Conservation (phyloP, 2,797 vertebrate species). For the Arnoldichthys spilopterus region DNA sequence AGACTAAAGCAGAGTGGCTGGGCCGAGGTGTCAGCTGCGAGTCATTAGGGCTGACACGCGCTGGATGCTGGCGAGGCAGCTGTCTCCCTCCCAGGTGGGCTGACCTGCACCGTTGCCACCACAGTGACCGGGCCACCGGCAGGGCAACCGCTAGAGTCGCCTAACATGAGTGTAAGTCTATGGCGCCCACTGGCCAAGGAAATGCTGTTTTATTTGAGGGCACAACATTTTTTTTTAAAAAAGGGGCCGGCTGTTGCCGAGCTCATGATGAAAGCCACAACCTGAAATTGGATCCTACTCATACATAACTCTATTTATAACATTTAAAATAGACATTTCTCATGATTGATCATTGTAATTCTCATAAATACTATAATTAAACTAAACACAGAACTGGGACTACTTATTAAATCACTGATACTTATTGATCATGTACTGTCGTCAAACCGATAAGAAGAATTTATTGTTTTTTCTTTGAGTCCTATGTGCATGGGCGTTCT, state of each 20-base stretch:
- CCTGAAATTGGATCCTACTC: neutral
- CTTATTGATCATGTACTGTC: too few relatives aligned
- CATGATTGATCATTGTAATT: too few relatives aligned
- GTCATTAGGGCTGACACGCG: slow-evolving; percentile 75
- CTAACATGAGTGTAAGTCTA: slow-evolving; percentile 19
- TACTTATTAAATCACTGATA: too few relatives aligned
- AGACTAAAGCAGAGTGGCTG: slow-evolving; percentile 69
- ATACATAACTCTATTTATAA: neutral
- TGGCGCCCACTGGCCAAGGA: slow-evolving; percentile 39
- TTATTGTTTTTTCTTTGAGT: neutral
- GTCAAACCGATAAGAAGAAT: neutral
- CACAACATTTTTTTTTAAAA: too few relatives aligned
- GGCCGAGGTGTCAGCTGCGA: slow-evolving; percentile 71
- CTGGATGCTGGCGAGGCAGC: slow-evolving; percentile 66
- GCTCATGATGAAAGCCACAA: neutral
- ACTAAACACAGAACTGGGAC: too few relatives aligned
- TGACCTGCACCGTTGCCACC: slow-evolving; percentile 58
- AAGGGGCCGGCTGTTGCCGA: neutral
- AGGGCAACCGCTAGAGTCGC: slow-evolving; percentile 26
- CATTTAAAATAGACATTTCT: neutral
- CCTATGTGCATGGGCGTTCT: too few relatives aligned
- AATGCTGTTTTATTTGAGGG: neutral
- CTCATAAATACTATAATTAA: too few relatives aligned
- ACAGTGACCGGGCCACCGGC: slow-evolving; percentile 54
- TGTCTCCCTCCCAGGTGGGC: slow-evolving; percentile 70